These are phyloP conservation scores for Sphaeridia pumilis DNA, from an alignment of 2,888 invertebrate genomes.

Conservation along the genomic window DNA sequence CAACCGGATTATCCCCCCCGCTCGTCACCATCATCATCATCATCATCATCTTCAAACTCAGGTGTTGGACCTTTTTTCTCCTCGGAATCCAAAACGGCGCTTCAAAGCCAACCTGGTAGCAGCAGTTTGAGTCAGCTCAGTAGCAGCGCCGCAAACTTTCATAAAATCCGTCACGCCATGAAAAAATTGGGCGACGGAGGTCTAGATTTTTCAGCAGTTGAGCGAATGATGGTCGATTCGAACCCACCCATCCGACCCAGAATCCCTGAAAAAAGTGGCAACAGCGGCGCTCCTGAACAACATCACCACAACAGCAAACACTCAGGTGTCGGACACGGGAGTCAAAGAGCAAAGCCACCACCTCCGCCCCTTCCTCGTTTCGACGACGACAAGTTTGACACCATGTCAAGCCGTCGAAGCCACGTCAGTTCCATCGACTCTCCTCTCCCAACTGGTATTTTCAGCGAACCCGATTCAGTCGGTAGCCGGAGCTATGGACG, in stretches of 20 bases:
- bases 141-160: constrained; percentile 17
- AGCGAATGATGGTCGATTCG: constrained; percentile 31
- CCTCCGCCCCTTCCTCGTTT: neutral
- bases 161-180: constrained; percentile 32
- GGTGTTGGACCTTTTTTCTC: no score
- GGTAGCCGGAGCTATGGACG: no score
- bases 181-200: constrained; percentile 28
- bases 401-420: no score
- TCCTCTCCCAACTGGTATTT: no score
- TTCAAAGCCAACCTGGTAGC: no score
- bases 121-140: neutral
- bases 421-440: no score
- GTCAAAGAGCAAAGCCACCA: neutral
- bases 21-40: neutral
- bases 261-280: constrained; percentile 4
- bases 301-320: neutral
- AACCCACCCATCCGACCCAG: constrained; percentile 11
- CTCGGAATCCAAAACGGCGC: no score
- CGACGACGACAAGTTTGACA: constrained; percentile 2
- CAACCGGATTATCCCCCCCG: neutral
- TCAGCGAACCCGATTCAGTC: no score
- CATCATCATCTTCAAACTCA: constrained; percentile 1
- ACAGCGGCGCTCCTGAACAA: neutral
- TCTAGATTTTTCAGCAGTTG: constrained; percentile 23
- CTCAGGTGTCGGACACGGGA: neutral